Base-by-base conservation (phyloP, 2,888 invertebrate genomes). In the Cosmia pyralina region DNA sequence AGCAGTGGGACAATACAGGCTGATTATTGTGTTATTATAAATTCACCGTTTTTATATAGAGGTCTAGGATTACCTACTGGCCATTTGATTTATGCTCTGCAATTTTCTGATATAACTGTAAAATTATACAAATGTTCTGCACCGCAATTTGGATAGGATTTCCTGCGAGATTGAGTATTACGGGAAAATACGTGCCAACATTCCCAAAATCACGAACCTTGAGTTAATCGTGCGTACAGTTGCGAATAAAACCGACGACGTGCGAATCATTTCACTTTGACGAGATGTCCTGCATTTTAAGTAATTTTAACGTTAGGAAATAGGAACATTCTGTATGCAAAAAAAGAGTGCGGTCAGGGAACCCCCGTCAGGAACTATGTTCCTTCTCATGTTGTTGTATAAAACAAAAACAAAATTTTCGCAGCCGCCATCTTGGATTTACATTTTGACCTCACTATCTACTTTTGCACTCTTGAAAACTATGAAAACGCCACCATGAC, bases 171-270 rank as follows among this genome's bases (percentile, higher is more conserved):
- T 80, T 0, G 22, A 66, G 11, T 53, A 66, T 58, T 71, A 63
- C 53, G 38, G 28, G 41, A 64, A 75, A 75, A 63, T 75, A 69
- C 69, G 71, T 72, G 65, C 13, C 68, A 59, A 72, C 53, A 41
- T 69, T 72, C 6, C 55, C 58, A 22, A 70, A 66, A 59, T 67
- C 66, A 52, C 52, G 62, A 71, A 53, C 34, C 68, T 63, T 15
- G 48, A 62, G 41, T 50, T 69, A 80, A 72, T 72, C 48, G 50
- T 59, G 71, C 53, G 70, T 53, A 55, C 44, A 58, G 50, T 46
- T 17, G 58, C 66, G 62, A 52, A 65, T 75, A 62, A 76, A 71
- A 48, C 57, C 57, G 53, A 53, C 28, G 55, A 28, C 17, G 38
- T 55, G 13, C 38, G 52, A 70, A 55, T 65, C 15, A 50, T 58